phyloP scores from a whole-genome alignment of 1,140 invertebrate species.

The Macrotrachela quadricornifera region DNA sequence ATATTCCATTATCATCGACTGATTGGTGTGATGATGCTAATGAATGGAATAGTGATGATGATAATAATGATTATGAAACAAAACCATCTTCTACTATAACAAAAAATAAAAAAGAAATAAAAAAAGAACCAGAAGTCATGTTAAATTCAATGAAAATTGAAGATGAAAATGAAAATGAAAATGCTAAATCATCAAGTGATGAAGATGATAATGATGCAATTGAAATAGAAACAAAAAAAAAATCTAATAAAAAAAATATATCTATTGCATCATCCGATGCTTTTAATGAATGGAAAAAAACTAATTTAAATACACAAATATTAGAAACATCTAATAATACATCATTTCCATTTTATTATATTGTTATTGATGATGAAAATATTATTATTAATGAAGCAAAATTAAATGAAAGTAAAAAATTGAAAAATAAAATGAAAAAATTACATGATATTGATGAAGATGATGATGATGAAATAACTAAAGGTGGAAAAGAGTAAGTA shows the following conservation, averaged over 20 bases:
- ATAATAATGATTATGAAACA: not conserved
- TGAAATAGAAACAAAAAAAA: not conserved
- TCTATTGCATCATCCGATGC: no score
- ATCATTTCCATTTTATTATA: no score
- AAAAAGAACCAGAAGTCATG: not conserved
- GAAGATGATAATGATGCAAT: not conserved
- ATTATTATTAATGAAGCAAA: not conserved
- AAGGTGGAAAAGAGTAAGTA: not conserved
- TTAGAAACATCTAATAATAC: no score
- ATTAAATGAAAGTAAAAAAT: constrained; percentile 5
- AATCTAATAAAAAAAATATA: not conserved
- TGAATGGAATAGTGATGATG: constrained; percentile 10
- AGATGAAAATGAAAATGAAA: not conserved
- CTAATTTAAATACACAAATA: no score
- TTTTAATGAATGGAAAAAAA: no score
- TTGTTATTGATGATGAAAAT: not conserved
- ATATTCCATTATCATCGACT: not conserved
- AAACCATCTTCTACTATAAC: no score
- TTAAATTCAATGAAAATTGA: not conserved
- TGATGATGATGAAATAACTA: constrained; percentile 1
- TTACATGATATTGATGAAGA: constrained; percentile 9
- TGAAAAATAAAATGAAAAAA: constrained; percentile 11
- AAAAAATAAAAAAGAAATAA: not conserved
- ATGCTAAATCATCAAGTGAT: not conserved
- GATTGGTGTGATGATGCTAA: constrained; percentile 11